Conservation (phyloP, 2,113 vertebrate species). For the Actenoides hombroni region DNA sequence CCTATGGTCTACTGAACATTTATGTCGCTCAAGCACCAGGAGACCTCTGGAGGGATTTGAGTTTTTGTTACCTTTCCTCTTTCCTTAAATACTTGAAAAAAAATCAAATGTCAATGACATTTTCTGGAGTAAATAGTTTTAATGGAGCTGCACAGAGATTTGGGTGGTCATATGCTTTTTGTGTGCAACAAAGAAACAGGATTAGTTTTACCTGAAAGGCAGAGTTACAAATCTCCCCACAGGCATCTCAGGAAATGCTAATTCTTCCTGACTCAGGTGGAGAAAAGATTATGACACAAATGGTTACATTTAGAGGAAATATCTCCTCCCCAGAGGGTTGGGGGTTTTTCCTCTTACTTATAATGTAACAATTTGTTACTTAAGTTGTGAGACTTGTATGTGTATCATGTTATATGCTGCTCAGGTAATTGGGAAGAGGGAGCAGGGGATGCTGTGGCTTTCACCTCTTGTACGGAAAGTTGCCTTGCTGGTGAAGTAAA, state of each 20-base stretch:
- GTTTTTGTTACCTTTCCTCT: not conserved
- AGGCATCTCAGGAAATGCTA: not conserved
- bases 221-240: not conserved
- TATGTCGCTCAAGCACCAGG: conserved; percentile 24
- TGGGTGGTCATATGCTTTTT: not conserved
- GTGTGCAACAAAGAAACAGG: not conserved
- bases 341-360: not conserved
- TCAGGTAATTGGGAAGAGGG: not conserved
- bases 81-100: not conserved
- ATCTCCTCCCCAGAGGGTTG: not conserved
- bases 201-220: conserved; percentile 8
- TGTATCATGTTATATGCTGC: fast-evolving
- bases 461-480: not conserved
- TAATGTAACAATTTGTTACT: not conserved
- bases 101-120: not conserved
- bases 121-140: conserved; percentile 11
- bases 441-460: not conserved
- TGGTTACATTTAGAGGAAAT: conserved; percentile 7
- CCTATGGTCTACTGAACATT: conserved; percentile 56
- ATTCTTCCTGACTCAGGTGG: not conserved
- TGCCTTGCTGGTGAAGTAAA: not conserved
- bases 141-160: not conserved
- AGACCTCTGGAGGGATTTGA: not conserved
- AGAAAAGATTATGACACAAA: not conserved
- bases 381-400: not conserved